phyloP scores from a whole-genome alignment of 2,113 vertebrate species.

The human (Homo sapiens) region GRCh38 chr13:32025001-32025500 shows the following conservation, averaged over 20 bases:
- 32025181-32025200: background rate
- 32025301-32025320: too few relatives aligned
- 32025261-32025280: background rate
- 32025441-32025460: too few relatives aligned
- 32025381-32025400: too few relatives aligned
- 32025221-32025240: background rate
- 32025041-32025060: background rate
- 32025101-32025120: background rate
- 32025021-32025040: background rate
- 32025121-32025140: background rate
- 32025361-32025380: too few relatives aligned
- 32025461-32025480: too few relatives aligned
- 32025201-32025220: background rate
- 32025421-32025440: too few relatives aligned
- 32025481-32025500: too few relatives aligned
- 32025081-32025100: background rate
- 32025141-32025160: background rate
- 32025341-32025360: too few relatives aligned
- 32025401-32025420: too few relatives aligned
- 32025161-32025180: background rate
- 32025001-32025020: background rate
- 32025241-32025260: background rate
- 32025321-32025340: too few relatives aligned
- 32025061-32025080: background rate
- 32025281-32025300: background rate